Evolutionary conservation across 2,888 invertebrate species (phyloP), one percentile per base, ranked within the genome.

Genomic region (Choreutis nemorana): DNA sequence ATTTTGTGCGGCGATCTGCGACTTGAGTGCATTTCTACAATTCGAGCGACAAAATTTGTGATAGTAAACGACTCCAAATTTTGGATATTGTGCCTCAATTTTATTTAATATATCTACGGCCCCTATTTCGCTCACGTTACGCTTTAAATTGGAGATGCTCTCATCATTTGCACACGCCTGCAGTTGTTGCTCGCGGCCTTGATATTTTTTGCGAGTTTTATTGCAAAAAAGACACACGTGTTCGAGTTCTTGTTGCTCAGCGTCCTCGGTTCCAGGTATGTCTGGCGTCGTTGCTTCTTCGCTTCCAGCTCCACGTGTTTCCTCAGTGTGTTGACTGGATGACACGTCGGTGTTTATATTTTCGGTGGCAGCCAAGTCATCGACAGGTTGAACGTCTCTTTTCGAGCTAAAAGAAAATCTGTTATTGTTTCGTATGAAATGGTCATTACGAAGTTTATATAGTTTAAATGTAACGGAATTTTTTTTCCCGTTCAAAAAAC

Each of bases 181-280:
- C 10, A 26, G 8, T 12, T 1, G 26, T 26, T 26, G 26, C 26
- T 26, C 26, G 10, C 26, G 26, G 13, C 26, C 26, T 26, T 26
- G 26, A 26, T 26, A 15, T 26, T 18, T 26, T 26, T 26, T 26
- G 14, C 26, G 26, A n/a, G 9, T 26, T 1, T 26, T 26, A 15
- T 26, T 26, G 10, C 26, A 26, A 26, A 26, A 26, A 26, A 26
- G 7, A 11, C 26, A 26, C 26, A 26, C 26, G 15, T 15, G 26
- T 26, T 26, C 26, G 18, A 18, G 18, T 18, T 18, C 18, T 18
- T 18, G 18, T 18, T 18, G 18, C 26, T 1, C 10, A 11, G 26
- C 7, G 10, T 26, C 26, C 10, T 11, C 9, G 10, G 10, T 5
- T 8, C 10, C 26, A 14, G 26, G 2, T 11, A 26, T 12, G 4